A percentile compares a stretch with the other conserved stretches of the same genome.
Conservation (phyloP, 2,113 vertebrate species). For the Taurulus bubalis region DNA sequence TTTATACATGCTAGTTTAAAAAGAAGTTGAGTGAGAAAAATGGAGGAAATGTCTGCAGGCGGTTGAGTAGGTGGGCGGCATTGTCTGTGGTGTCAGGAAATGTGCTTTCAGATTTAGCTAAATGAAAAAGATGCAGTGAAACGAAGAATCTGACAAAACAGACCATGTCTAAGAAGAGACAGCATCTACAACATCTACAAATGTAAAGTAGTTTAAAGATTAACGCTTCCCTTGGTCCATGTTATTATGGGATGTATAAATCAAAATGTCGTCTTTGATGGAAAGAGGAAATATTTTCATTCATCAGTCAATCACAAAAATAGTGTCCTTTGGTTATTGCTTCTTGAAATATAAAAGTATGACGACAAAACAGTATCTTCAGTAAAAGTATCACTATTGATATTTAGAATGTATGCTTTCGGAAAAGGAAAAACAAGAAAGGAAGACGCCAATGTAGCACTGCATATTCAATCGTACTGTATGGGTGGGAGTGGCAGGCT, state of each 20-base stretch:
- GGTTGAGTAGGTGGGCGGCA: slow-evolving; percentile 19
- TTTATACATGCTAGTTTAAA: not conserved
- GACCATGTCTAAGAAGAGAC: not conserved
- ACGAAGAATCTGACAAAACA: not conserved
- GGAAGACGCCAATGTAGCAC: not conserved
- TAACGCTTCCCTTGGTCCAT: not conserved
- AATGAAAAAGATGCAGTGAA: not conserved
- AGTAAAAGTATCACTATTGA: not conserved
- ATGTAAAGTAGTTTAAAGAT: not conserved
- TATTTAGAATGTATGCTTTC: not conserved
- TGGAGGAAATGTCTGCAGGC: slow-evolving; percentile 16
- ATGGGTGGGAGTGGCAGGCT: slow-evolving; percentile 1
- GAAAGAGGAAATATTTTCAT: not conserved
- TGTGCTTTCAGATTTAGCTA: not conserved
- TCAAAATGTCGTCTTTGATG: not conserved
- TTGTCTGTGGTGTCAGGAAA: slow-evolving; percentile 21
- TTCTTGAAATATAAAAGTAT: not conserved
- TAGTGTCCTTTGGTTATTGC: not conserved
- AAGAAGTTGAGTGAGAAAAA: not conserved
- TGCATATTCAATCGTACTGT: slow-evolving; percentile 15
- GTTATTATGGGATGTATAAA: not conserved
- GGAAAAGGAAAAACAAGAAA: not conserved
- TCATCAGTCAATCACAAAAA: not conserved
- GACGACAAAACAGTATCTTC: not conserved
- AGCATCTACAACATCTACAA: not conserved